phyloP scores from a whole-genome alignment of 2,797 vertebrate genomes.

The Myotis myotis region DNA sequence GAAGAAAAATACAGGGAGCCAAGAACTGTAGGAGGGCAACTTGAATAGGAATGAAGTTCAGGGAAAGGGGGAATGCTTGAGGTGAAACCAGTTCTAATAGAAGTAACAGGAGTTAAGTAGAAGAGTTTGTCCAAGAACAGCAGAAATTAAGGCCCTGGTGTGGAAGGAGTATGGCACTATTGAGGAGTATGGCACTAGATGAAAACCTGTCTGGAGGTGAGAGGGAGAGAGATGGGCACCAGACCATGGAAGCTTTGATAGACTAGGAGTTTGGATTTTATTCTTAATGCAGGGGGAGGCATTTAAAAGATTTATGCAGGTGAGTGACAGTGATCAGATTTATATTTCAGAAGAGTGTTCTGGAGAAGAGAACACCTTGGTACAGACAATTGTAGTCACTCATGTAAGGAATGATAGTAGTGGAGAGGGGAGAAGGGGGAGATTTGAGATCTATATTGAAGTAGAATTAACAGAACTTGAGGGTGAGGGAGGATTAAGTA shows the following conservation, averaged over 20 bases:
- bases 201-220: neutral
- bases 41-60: neutral
- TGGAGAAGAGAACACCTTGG: neutral
- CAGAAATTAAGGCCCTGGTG: too few relatives aligned
- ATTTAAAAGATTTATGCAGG: neutral
- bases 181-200: neutral
- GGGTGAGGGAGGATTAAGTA: neutral
- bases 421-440: neutral
- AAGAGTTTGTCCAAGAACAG: neutral
- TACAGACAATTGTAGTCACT: neutral
- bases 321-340: neutral
- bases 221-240: neutral
- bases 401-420: neutral
- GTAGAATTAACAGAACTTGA: neutral
- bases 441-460: neutral
- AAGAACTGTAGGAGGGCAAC: neutral
- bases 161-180: neutral
- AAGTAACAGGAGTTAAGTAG: neutral
- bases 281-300: neutral
- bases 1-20: neutral
- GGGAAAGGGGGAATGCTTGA: neutral
- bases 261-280: neutral
- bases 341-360: neutral
- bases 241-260: neutral
- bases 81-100: neutral